phyloP scores from a whole-genome alignment of 2,888 invertebrate species.

The Pachliopta kotzebuea region DNA sequence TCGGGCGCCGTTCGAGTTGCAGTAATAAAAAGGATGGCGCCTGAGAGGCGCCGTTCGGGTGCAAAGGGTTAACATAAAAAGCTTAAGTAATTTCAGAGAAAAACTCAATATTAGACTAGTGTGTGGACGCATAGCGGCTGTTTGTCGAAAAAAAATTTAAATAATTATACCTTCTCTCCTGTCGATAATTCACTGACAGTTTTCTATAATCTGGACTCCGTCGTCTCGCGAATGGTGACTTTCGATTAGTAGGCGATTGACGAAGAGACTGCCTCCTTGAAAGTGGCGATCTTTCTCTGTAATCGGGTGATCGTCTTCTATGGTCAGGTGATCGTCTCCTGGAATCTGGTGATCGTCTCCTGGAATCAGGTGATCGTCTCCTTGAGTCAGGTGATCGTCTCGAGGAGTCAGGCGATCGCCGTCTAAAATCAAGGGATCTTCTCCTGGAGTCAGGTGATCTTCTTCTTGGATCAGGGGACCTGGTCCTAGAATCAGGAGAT shows the following conservation, averaged over 20 bases:
- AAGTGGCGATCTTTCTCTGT: constrained; percentile 24
- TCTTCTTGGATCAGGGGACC: constrained; percentile 28
- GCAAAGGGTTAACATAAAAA: too few relatives aligned
- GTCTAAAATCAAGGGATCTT: background rate
- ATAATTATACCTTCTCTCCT: constrained; percentile 11
- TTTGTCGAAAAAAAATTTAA: background rate
- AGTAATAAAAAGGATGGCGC: too few relatives aligned
- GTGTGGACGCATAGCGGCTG: too few relatives aligned
- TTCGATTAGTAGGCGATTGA: constrained; percentile 35
- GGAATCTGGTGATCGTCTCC: constrained; percentile 23
- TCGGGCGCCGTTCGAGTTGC: too few relatives aligned
- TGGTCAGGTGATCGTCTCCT: constrained; percentile 27
- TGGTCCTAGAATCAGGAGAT: constrained; percentile 1
- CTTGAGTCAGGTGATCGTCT: constrained; percentile 29
- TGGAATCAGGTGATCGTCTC: constrained; percentile 26
- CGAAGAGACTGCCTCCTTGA: constrained; percentile 29
- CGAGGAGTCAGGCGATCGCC: constrained; percentile 28
- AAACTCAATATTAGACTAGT: too few relatives aligned
- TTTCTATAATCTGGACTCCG: constrained; percentile 35
- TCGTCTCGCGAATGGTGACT: constrained; percentile 20
- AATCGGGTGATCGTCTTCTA: constrained; percentile 26
- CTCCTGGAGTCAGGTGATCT: constrained; percentile 16
- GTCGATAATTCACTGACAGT: constrained; percentile 28
- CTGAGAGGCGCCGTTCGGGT: too few relatives aligned
- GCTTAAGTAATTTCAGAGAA: too few relatives aligned